Evolutionary conservation across 1,140 invertebrate genomes (phyloP).

Genomic region (Acromyrmex charruanus): DNA sequence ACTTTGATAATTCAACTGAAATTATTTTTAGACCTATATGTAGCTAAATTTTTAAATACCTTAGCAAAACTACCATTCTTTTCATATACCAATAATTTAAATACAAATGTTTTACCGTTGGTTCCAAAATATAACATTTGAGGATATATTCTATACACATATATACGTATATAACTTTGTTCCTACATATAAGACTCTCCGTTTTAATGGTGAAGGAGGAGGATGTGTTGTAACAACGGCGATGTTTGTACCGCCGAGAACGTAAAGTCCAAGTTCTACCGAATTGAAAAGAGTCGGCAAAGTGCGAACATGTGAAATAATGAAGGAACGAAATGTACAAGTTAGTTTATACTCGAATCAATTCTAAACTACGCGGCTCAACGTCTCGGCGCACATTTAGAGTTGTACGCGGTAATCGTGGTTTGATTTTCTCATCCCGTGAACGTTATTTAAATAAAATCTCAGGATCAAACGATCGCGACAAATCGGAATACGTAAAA

Average conservation of each 20-base stretch:
- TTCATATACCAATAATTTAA: neutral
- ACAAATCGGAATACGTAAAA: neutral
- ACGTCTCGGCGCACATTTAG: neutral
- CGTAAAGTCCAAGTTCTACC: neutral
- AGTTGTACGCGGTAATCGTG: neutral
- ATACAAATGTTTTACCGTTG: conserved; percentile 25
- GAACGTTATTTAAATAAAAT: neutral
- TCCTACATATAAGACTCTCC: conserved; percentile 17
- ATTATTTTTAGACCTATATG: too few species aligned
- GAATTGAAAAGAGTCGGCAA: neutral
- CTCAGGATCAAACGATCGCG: neutral
- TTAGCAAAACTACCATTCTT: too few species aligned
- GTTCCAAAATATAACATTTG: conserved; percentile 18
- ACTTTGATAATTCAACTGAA: too few species aligned
- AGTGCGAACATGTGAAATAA: neutral
- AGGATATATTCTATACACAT: conserved; percentile 49
- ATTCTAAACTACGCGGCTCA: conserved; percentile 3
- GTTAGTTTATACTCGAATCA: conserved; percentile 29
- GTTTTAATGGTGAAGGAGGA: conserved; percentile 1
- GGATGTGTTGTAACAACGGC: neutral
- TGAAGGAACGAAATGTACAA: conserved; percentile 28
- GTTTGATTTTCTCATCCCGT: neutral
- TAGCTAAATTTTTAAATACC: too few species aligned
- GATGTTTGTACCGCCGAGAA: neutral
- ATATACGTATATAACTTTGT: conserved; percentile 48